Evolutionary conservation across 1,140 invertebrate species (phyloP), one percentile per base, ranked within the genome.

Genomic region (Goniozus legneri): DNA sequence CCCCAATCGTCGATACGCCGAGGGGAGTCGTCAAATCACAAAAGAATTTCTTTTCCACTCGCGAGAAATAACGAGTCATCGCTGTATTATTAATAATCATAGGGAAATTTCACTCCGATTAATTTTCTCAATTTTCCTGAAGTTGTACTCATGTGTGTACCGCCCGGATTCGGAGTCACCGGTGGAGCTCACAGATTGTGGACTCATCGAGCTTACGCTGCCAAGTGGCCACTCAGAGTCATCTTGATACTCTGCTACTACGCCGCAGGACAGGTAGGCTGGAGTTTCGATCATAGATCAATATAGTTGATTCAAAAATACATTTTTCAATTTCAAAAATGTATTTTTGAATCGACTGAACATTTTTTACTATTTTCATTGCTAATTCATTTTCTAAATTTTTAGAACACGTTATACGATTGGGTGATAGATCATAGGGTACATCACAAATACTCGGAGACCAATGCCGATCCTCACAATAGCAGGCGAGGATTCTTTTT

Each of bases 391-490:
- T n/a, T n/a, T n/a, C n/a, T n/a, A n/a, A n/a, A n/a, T 33, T 52
- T 58, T 30, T 47, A 73, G 83, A 86, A 86, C 54, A 79, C 75
- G 0, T 67, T 86, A 12, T 84, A 74, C 44, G 78, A 85, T 40
- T 87, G 85, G 85, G 83, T 85, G 2, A 72, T 84, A 18, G 91
- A 95, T 70, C 92, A 95, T 73, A 77, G 91, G 8, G 84, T 92
- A 1, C 92, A 96, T 64, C 92, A 96, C 69, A 94, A 94, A 67
- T 92, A 83, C 73, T 86, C 86, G 0, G 92, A 96, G 62, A 93
- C 91, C 0, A 82, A 91, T 61, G 92, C 91, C 0, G 92, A 96
- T 74, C 92, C 92, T 0, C 91, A 95, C 64, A 89, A 95, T 64
- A 85, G 84, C 4, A 84, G 83, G 31, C 78, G 91, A n/a, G 93